Percentiles rank a stretch among this genome's conserved stretches.
These are phyloP conservation scores for Myopa tessellatipennis DNA, from an alignment of 2,888 invertebrate species.

Conservation along the genomic window DNA sequence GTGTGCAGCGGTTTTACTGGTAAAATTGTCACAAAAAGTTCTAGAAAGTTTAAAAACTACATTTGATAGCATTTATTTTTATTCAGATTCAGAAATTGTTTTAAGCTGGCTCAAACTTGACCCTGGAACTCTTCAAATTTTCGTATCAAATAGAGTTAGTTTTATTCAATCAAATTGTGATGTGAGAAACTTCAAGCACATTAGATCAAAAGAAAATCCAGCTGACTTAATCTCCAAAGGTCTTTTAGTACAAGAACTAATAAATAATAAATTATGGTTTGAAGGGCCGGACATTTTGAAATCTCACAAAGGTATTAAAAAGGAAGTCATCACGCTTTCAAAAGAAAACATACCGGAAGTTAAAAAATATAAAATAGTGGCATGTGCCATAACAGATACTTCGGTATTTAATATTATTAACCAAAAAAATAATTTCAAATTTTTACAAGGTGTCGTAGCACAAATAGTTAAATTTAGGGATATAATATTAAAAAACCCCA, in stretches of 20 bases:
- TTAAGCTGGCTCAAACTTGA: slow-evolving; percentile 31
- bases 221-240: slow-evolving; percentile 26
- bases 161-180: slow-evolving; percentile 26
- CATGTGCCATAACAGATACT: background rate
- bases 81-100: slow-evolving; percentile 26
- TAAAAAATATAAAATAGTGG: background rate
- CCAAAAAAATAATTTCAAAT: background rate
- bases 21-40: slow-evolving; percentile 25
- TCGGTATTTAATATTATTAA: background rate
- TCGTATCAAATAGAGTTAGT: slow-evolving; percentile 35
- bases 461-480: background rate
- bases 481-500: background rate
- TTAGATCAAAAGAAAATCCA: background rate
- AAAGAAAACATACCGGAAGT: background rate
- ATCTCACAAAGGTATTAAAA: background rate
- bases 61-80: slow-evolving; percentile 10
- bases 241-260: background rate
- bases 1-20: slow-evolving; percentile 12
- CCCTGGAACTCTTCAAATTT: slow-evolving; percentile 15
- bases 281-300: no score
- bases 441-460: background rate
- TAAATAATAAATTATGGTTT: background rate
- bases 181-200: background rate
- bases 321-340: background rate
- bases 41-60: background rate